Conservation (phyloP, 2,888 invertebrate genomes). For the Aspidapion aeneum region DNA sequence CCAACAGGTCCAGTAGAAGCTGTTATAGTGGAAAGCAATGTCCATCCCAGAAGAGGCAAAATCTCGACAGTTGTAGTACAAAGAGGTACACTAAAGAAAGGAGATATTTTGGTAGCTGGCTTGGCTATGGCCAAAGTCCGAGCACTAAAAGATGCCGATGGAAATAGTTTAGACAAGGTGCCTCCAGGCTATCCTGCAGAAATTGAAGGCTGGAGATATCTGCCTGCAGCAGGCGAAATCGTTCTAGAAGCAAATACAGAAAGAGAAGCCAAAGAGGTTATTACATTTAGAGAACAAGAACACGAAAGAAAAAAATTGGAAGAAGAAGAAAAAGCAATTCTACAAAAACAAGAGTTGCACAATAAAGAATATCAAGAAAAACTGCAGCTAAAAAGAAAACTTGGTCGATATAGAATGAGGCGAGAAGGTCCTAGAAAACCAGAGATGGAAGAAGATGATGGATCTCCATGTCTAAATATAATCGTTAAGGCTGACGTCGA, state of each 20-base stretch:
- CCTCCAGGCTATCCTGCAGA: slow-evolving; percentile 80
- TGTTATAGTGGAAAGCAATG: slow-evolving; percentile 81
- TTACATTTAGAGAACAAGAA: slow-evolving; percentile 51
- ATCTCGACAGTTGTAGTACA: slow-evolving; percentile 81
- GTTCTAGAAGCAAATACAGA: slow-evolving; percentile 71
- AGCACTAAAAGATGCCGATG: slow-evolving; percentile 74
- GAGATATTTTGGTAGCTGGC: slow-evolving; percentile 78
- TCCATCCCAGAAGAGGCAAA: slow-evolving; percentile 68
- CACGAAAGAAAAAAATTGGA: slow-evolving; percentile 60
- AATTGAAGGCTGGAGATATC: slow-evolving; percentile 86
- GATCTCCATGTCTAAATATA: slow-evolving; percentile 42
- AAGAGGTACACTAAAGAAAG: slow-evolving; percentile 70
- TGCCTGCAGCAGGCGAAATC: slow-evolving; percentile 86
- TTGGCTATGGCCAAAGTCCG: slow-evolving; percentile 80
- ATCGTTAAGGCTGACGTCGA: slow-evolving; percentile 83
- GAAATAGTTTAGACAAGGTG: slow-evolving; percentile 61
- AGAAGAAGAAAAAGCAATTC: slow-evolving; percentile 59
- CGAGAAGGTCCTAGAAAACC: slow-evolving; percentile 59
- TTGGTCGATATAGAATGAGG: slow-evolving; percentile 57
- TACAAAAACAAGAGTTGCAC: slow-evolving; percentile 63
- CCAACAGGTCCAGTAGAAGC: slow-evolving; percentile 84
- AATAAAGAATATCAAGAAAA: slow-evolving; percentile 59
- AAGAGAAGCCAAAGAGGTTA: slow-evolving; percentile 40
- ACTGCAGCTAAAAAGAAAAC: slow-evolving; percentile 56
- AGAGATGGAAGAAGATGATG: slow-evolving; percentile 44